Evolutionary conservation across 2,888 invertebrate species (phyloP).

Genomic region (Chymomyza fuscimana): DNA sequence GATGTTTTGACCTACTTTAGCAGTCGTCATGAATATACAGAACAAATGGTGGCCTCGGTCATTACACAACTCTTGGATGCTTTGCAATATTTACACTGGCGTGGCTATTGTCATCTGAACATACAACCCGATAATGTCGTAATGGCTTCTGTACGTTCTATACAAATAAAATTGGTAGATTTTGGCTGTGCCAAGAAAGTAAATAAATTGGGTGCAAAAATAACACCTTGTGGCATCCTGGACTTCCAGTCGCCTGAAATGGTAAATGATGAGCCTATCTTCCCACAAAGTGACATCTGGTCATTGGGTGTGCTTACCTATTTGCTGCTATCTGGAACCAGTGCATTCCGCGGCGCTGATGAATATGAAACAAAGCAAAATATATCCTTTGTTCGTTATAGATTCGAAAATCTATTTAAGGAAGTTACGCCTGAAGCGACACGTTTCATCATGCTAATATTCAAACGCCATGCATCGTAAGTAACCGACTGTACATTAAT

Average conservation of each 20-base stretch:
- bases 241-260: constrained; percentile 94
- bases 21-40: constrained; percentile 93
- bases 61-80: constrained; percentile 93
- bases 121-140: constrained; percentile 97
- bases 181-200: constrained; percentile 93
- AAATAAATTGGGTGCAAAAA: constrained; percentile 86
- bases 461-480: constrained; percentile 95
- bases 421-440: constrained; percentile 96
- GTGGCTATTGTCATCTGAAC: constrained; percentile 92
- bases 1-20: constrained; percentile 94
- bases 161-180: constrained; percentile 94
- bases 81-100: constrained; percentile 96
- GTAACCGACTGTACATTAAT: constrained; percentile 53
- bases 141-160: constrained; percentile 90
- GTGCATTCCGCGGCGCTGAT: constrained; percentile 92
- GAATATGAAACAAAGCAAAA: constrained; percentile 94
- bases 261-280: constrained; percentile 91
- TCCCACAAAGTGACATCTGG: constrained; percentile 97
- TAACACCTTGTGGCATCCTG: constrained; percentile 85
- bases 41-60: constrained; percentile 93
- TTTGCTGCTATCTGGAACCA: constrained; percentile 93
- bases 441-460: constrained; percentile 95
- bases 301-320: constrained; percentile 95
- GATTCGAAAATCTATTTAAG: constrained; percentile 96
- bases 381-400: constrained; percentile 93